Conservation (phyloP, 2,113 vertebrate genomes). For the Astatotilapia flaviijosephi region DNA sequence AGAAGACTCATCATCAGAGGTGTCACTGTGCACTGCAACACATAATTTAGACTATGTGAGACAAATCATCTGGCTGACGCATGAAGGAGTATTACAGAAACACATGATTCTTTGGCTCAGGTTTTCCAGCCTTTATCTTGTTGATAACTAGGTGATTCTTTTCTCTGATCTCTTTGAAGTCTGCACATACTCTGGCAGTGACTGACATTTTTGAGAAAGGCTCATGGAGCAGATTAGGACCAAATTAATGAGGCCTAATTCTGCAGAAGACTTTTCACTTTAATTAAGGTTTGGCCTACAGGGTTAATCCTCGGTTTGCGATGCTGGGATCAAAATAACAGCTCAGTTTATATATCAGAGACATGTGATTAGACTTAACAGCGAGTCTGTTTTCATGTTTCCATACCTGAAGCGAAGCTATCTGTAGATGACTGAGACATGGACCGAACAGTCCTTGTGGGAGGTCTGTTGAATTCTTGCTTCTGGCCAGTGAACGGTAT, state of each 20-base stretch:
- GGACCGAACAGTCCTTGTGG: conserved; percentile 81
- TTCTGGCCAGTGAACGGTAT: conserved; percentile 87
- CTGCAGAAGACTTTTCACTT: conserved; percentile 20
- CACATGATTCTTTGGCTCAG: neutral
- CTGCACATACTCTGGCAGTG: neutral
- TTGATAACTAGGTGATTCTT: neutral
- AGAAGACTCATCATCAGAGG: conserved; percentile 81
- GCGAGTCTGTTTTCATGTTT: neutral
- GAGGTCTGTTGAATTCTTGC: conserved; percentile 88
- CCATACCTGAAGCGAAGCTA: conserved; percentile 85
- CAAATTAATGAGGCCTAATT: conserved; percentile 25
- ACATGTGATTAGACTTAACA: conserved; percentile 18
- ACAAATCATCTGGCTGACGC: neutral
- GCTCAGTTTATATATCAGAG: neutral
- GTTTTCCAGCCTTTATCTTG: neutral
- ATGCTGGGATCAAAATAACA: neutral
- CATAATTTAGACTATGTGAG: neutral
- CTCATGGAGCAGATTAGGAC: conserved; percentile 18
- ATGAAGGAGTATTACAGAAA: neutral
- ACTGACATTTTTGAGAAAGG: conserved; percentile 19
- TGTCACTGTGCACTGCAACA: conserved; percentile 80
- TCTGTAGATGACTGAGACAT: conserved; percentile 87
- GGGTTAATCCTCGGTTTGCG: conserved; percentile 14
- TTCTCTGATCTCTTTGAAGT: conserved; percentile 24
- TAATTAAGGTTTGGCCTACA: conserved; percentile 17